Evolutionary conservation across 1,140 invertebrate genomes (phyloP).

Genomic region (Euwallacea similis): DNA sequence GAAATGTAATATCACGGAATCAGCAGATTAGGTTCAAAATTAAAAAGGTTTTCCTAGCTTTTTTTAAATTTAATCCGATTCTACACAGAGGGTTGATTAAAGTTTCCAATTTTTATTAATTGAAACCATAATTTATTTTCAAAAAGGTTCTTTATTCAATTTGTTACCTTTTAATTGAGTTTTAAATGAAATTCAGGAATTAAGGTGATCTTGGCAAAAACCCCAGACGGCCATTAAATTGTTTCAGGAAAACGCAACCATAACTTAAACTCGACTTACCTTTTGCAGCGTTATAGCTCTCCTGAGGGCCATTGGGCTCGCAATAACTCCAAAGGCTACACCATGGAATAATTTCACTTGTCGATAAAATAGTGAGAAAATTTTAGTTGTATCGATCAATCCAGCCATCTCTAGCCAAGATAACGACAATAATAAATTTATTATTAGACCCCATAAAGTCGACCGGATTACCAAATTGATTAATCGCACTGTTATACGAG

Average conservation of each 20-base stretch:
- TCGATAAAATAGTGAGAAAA: no score
- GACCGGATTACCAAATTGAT: conserved; percentile 22
- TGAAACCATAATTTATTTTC: no score
- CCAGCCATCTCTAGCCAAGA: background rate
- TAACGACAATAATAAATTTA: conserved; percentile 20
- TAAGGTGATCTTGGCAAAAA: background rate
- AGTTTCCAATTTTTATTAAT: no score
- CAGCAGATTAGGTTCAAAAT: no score
- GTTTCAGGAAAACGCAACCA: conserved; percentile 6
- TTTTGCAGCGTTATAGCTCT: conserved; percentile 1
- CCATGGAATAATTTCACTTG: background rate
- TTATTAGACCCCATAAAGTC: conserved; percentile 23
- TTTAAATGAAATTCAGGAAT: no score
- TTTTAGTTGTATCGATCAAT: background rate
- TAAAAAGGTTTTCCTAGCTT: no score
- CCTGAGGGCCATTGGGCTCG: background rate
- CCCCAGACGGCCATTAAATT: background rate
- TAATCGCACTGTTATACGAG: conserved; percentile 28
- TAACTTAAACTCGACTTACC: conserved; percentile 10
- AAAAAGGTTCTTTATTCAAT: no score
- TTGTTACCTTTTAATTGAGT: no score
- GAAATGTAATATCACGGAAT: no score
- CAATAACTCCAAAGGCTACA: background rate
- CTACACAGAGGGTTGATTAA: no score
- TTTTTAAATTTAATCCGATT: no score